Base-by-base conservation (phyloP, 2,113 vertebrate genomes). In the Rattus norvegicus region DNA sequence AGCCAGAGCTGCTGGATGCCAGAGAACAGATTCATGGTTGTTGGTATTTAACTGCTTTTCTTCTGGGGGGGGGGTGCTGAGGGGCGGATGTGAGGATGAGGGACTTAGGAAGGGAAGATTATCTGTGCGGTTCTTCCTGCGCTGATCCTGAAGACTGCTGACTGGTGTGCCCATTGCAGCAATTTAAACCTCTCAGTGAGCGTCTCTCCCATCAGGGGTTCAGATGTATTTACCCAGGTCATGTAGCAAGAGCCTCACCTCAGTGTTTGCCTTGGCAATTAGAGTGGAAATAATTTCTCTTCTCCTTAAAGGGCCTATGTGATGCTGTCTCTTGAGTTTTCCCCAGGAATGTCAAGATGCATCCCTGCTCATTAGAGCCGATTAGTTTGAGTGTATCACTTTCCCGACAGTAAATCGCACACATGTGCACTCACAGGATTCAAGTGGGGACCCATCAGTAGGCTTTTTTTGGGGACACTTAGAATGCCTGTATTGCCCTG, bases 251-350 rank as follows among this genome's bases (percentile, higher is more conserved):
- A 39, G 17, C 63, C 10, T 54, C 36, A 76, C 52, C 33, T 83
- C 79, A 39, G 73, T 61, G 36, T 86, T 92, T 97, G 89, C 84
- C 24, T 65, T 30, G 56, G 69, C 85, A 95, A 79, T 96, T 94
- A 97, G 95, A 95, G 69, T 89, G 65, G 86, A 92, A 97, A 94
- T 95, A 39, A 90, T 95, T 98, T 94, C 93, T 90, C 72, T 91
- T 80, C 30, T 89, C 85, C 5, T 33, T 89, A 28, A 59, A 96
- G 54, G 33, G 56, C 1, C 63, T 72, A 11, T 9, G 39, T 69
- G 69, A 43, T 52, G 54, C n/a, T 16, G 4, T 91, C 52, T 93
- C 8, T 30, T 0, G 1, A 9, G 63, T 80, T 56, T 59, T 91
- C 47, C 69, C 95, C 75, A 43, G 69, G 65, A 96, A 92, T 94